Evolutionary conservation across 2,888 invertebrate species (phyloP), one percentile per base, ranked within the genome.

Genomic region (Chalcosyrphus nemorum): DNA sequence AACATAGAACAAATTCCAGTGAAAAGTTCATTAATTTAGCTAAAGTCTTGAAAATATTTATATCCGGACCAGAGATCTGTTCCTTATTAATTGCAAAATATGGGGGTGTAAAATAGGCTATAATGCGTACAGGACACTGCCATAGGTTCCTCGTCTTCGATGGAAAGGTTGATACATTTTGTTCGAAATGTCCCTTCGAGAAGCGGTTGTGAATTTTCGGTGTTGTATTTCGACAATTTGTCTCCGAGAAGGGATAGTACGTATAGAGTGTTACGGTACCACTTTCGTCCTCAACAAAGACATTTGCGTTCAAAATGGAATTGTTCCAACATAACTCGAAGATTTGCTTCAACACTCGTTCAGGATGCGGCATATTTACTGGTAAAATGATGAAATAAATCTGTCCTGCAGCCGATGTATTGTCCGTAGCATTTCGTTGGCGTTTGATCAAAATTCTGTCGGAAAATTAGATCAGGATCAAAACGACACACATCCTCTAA

Each of bases 201-300:
- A 45, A 74, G 24, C 54, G 52, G 11, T 54, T 56, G 0, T 41
- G 24, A 4, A 74, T n/a, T 17, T 17, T 24, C 0, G 74, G 74
- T 3, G 32, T 29, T 1, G 0, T 43, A n/a, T 54, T 32, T 5
- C 2, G 15, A n/a, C 74, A 74, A 11, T 0, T 45, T 0, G n/a
- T 15, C 9, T 32, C 27, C 0, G 27, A 45, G 74, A 65, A 74
- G n/a, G 63, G 74, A 27, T 15, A 65, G 4, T 43, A 74, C 9
- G 63, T 74, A 29, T 74, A 74, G 11, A 63, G 3, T 13, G 52
- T 65, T 7, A 74, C 11, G 2, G 11, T 38, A 54, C 56, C 74
- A 24, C 21, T 13, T 4, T 7, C 6, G 5, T 35, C 24, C 13
- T 74, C 63, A 1, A 45, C 5, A 2, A 74, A 9, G 6, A 41